These are phyloP conservation scores for Pseudorhombus dupliciocellatus DNA, from an alignment of 2,113 vertebrate species.

Conservation along the genomic window DNA sequence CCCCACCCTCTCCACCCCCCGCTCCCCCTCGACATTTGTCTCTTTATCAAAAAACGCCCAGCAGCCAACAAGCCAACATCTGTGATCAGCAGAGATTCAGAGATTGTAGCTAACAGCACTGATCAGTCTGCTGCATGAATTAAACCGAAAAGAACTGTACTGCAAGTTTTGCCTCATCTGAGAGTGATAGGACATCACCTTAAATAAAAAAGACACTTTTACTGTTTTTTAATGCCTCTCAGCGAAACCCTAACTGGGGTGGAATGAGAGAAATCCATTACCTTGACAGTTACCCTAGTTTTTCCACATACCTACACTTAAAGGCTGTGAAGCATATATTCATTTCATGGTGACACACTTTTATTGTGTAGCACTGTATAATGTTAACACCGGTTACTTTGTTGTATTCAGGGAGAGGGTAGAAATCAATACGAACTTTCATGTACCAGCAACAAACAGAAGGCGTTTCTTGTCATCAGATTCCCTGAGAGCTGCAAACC, in stretches of 20 bases:
- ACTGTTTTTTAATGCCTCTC: conserved; percentile 36
- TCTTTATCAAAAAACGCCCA: conserved; percentile 74
- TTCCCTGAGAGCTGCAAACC: conserved; percentile 35
- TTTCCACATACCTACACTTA: conserved; percentile 26
- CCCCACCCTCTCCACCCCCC: conserved; percentile 47
- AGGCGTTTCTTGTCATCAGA: conserved; percentile 39
- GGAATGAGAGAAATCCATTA: conserved; percentile 48
- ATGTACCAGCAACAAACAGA: conserved; percentile 43
- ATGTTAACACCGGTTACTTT: conserved; percentile 27
- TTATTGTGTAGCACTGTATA: conserved; percentile 13
- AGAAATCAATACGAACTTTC: conserved; percentile 55
- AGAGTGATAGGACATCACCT: conserved; percentile 31
- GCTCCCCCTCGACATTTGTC: conserved; percentile 63
- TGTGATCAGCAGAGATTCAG: conserved; percentile 69
- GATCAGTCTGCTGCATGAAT: conserved; percentile 50
- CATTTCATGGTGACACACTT: conserved; percentile 23
- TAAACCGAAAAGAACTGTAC: conserved; percentile 38
- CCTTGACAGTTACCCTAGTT: conserved; percentile 32
- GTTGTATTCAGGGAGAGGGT: conserved; percentile 13
- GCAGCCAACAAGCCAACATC: conserved; percentile 70
- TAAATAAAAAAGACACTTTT: conserved; percentile 21
- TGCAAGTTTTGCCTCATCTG: conserved; percentile 32
- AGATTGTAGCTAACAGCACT: conserved; percentile 67
- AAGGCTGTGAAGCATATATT: conserved; percentile 30
- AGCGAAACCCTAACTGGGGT: conserved; percentile 31